Base-by-base conservation (phyloP, 2,797 vertebrate genomes). In the Philypnodon macrostomus region DNA sequence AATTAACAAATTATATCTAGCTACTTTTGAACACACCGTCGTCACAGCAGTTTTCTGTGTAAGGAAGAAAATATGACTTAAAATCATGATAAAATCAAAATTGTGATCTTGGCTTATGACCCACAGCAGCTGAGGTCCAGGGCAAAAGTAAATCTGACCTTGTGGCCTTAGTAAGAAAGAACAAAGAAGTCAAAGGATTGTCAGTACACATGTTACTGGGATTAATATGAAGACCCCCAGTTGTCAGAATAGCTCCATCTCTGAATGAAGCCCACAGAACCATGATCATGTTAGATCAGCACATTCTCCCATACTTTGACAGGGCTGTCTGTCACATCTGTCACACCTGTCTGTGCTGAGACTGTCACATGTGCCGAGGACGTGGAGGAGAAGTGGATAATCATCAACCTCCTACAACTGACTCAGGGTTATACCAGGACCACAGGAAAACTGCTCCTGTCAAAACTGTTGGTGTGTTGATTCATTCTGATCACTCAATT, bases 321-420 rank as follows among this genome's bases (percentile, higher is more conserved):
- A 62, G 64, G 1, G 27, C 42, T 64, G 64, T 58, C 68, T 29
- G 58, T 72, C 77, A 73, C 32, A 21, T 5, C 58, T 49, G 71
- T 75, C 80, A 75, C 37, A 32, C 68, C 41, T 23, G 77, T 64
- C 72, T 32, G 47, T 4, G 21, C 36, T 33, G 45, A 5, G 33
- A 58, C 53, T 19, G 34, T 80, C 75, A 76, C 75, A 67, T 66
- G 72, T 70, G 75, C 74, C 74, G 77, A 81, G 53, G 63, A 50
- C 45, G 65, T 52, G 41, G 17, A 42, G 48, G 13, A 38, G 46
- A 66, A 54, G 55, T 0, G 33, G 56, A 70, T 73, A 61, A 73
- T 64, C 60, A 62, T 57, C 51, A 26, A 40, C 57, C 54, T 31
- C 49, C 53, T 47, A 26, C 21, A 16, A 34, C 66, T 63, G 71